Percentiles rank a stretch among this genome's conserved stretches.
These are phyloP conservation scores for Deroplatys truncata DNA, from an alignment of 2,888 invertebrate genomes.

Conservation along the genomic window DNA sequence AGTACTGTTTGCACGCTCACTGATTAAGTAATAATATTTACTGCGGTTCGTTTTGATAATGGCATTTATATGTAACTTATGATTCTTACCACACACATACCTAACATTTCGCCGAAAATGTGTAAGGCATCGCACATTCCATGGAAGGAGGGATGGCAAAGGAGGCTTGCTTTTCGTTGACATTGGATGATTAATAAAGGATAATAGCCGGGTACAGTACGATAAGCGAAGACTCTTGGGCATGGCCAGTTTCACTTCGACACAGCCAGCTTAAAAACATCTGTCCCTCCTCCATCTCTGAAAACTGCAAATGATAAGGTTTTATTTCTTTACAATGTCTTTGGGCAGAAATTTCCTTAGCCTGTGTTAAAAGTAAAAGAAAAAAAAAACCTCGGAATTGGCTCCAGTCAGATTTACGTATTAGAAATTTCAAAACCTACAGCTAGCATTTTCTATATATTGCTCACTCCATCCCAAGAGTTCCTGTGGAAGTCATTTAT, in stretches of 20 bases:
- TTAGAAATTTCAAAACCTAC: too few species aligned
- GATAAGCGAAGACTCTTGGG: background rate
- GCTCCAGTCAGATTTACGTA: too few species aligned
- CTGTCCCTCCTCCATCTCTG: background rate
- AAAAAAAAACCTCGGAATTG: too few species aligned
- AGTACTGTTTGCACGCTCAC: too few species aligned
- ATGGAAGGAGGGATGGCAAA: background rate
- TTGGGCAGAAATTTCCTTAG: background rate
- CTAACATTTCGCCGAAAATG: background rate
- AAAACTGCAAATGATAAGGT: background rate
- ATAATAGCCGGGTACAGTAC: slow-evolving; percentile 16
- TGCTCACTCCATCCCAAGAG: too few species aligned
- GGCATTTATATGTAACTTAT: too few species aligned
- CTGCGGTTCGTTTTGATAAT: too few species aligned
- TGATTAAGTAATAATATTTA: too few species aligned
- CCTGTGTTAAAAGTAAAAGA: too few species aligned
- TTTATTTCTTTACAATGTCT: background rate
- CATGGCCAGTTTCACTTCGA: background rate
- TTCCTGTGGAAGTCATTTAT: too few species aligned
- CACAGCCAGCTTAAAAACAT: background rate
- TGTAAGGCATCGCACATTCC: background rate
- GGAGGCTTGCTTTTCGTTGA: slow-evolving; percentile 12
- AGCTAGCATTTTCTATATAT: too few species aligned
- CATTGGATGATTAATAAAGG: slow-evolving; percentile 23
- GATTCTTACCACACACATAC: background rate